Base-by-base conservation (phyloP, 2,888 invertebrate genomes). In the Thelaira solivaga region DNA sequence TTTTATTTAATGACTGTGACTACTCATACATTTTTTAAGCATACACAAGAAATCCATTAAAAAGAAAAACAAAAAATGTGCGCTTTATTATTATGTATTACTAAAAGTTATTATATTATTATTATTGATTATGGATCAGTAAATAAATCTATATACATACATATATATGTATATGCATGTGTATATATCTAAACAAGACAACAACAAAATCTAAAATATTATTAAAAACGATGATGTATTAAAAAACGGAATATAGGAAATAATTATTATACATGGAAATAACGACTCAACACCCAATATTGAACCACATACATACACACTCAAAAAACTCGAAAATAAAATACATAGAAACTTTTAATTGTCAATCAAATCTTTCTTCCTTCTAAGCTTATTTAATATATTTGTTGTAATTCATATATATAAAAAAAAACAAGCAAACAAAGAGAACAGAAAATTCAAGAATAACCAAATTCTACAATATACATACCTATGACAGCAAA, bases 341-440 rank as follows among this genome's bases (percentile, higher is more conserved):
- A 31, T 39, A 13, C 8, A 39, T 2, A 39, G 16, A 36, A 20
- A 11, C 11, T 39, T 36, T 39, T 26, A 20, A 8, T 20, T 13
- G 16, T 16, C 53, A 24, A 51, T 29, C 10, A 39, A 64, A 49
- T 11, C 22, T 31, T 13, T 7, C 8, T 24, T 41, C 31, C 22
- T 31, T 24, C 20, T 76, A 75, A 80, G 81, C 81, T 82, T 80
- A 81, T 81, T 84, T 80, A 81, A 82, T 82, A 83, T 85, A 85
- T 86, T 84, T 84, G 82, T 81, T 83, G 80, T 85, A 85, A 84
- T 85, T 83, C 82, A 84, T 82, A 84, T 82, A 34, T n/a, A n/a
- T 4, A 34, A 34, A 34, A 10, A n/a, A 1, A 11, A 10, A 3
- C 1, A 1, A 11, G 1, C 82, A 80, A 80, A 81, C 41, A 62